These are phyloP conservation scores for Cancer borealis DNA, from an alignment of 2,888 invertebrate species.

Conservation along the genomic window DNA sequence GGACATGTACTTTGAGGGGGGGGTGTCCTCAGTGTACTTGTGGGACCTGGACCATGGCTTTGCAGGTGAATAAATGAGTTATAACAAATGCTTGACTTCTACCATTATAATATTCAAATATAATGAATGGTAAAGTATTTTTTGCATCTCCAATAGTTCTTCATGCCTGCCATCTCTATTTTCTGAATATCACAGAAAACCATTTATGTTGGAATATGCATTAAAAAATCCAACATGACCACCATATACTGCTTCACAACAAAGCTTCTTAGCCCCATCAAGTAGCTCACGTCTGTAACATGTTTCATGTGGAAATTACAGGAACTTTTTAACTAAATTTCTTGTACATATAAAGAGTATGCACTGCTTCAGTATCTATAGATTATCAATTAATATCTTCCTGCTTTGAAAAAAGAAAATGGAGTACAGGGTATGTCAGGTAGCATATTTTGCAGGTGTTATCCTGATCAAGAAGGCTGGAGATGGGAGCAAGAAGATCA, in stretches of 20 bases:
- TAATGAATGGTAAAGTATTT: too few relatives aligned
- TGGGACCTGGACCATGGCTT: slow-evolving; percentile 99
- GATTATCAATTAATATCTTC: not conserved
- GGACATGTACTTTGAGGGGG: slow-evolving; percentile 99
- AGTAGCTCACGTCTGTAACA: not conserved
- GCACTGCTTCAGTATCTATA: not conserved
- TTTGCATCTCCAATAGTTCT: not conserved
- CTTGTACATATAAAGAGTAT: too few relatives aligned
- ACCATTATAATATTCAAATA: too few relatives aligned
- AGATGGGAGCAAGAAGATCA: slow-evolving; percentile 98
- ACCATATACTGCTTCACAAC: not conserved
- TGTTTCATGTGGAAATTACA: too few relatives aligned
- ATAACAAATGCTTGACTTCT: not conserved
- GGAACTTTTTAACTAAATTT: too few relatives aligned
- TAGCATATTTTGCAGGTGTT: slow-evolving; percentile 85
- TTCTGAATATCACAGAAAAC: not conserved
- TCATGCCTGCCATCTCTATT: not conserved
- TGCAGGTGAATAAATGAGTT: slow-evolving; percentile 84
- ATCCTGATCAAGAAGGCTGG: slow-evolving; percentile 99
- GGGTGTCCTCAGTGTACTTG: slow-evolving; percentile 98
- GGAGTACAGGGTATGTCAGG: not conserved
- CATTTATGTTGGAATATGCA: not conserved
- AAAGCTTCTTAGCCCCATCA: not conserved
- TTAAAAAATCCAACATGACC: not conserved
- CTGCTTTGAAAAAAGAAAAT: not conserved